Conservation (phyloP, 2,797 vertebrate genomes). For the Lacerta viridis region DNA sequence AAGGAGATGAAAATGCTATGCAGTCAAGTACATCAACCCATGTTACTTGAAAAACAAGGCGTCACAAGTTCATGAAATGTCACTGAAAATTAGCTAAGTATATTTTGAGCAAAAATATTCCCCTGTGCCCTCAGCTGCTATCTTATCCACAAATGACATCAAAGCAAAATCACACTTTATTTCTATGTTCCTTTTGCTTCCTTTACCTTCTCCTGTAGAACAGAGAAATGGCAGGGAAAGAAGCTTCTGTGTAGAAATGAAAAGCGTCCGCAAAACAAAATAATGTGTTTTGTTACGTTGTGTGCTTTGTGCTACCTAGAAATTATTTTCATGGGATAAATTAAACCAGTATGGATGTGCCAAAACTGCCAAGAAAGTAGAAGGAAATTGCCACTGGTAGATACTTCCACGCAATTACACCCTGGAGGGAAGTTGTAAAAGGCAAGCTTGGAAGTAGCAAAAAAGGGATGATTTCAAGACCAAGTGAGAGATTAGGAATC, state of each 20-base stretch:
- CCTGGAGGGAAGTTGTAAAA: background rate
- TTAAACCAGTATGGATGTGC: background rate
- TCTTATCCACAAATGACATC: no score
- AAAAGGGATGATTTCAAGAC: background rate
- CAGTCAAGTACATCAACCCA: background rate
- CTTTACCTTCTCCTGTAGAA: background rate
- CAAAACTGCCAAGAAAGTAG: background rate
- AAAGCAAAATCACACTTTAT: background rate
- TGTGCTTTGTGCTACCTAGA: background rate
- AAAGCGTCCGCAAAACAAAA: background rate
- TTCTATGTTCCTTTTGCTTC: background rate
- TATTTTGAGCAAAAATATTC: constrained; percentile 30
- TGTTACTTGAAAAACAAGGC: constrained; percentile 22
- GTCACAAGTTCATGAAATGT: constrained; percentile 24
- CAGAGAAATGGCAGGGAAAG: background rate
- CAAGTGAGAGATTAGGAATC: constrained; percentile 11
- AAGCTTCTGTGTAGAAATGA: background rate
- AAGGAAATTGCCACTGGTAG: background rate
- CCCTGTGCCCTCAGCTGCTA: background rate
- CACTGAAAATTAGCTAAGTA: constrained; percentile 33
- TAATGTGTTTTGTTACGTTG: background rate
- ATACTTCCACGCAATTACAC: background rate
- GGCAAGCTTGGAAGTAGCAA: background rate
- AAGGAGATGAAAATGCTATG: background rate
- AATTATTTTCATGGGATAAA: constrained; percentile 22